phyloP scores from a whole-genome alignment of 2,888 invertebrate genomes.

The Microctonus aethiopoides region DNA sequence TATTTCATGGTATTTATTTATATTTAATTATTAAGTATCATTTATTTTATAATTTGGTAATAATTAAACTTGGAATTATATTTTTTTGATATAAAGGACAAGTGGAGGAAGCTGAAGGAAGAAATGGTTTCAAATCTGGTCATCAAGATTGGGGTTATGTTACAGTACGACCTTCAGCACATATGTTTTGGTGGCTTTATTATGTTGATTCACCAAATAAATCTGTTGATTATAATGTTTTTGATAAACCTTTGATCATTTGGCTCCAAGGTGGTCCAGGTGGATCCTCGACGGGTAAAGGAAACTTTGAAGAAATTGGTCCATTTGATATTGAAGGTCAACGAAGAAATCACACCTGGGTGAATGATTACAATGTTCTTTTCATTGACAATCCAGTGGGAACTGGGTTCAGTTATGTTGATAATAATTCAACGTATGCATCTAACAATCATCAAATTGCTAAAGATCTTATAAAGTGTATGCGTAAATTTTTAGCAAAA shows the following conservation, averaged over 20 bases:
- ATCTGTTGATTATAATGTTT: slow-evolving; percentile 70
- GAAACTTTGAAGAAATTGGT: slow-evolving; percentile 89
- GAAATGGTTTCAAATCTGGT: slow-evolving; percentile 70
- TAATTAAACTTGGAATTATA: too few relatives aligned
- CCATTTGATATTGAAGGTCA: slow-evolving; percentile 75
- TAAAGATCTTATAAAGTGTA: slow-evolving; percentile 78
- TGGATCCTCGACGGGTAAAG: slow-evolving; percentile 82
- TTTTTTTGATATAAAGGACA: too few relatives aligned
- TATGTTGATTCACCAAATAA: slow-evolving; percentile 70
- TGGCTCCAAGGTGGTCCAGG: slow-evolving; percentile 93
- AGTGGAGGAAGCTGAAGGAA: slow-evolving; percentile 44
- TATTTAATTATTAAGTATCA: too few relatives aligned
- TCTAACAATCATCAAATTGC: slow-evolving; percentile 76
- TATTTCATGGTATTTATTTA: too few relatives aligned
- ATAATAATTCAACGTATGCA: slow-evolving; percentile 68
- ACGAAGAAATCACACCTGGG: slow-evolving; percentile 83
- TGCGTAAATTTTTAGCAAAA: slow-evolving; percentile 76
- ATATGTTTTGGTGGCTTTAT: slow-evolving; percentile 91
- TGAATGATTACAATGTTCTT: slow-evolving; percentile 82
- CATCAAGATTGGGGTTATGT: slow-evolving; percentile 82
- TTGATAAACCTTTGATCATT: slow-evolving; percentile 79
- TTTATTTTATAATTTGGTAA: too few relatives aligned
- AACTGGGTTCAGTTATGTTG: slow-evolving; percentile 86
- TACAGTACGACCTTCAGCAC: slow-evolving; percentile 77
- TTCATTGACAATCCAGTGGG: slow-evolving; percentile 94